Percentiles rank a stretch among this genome's conserved stretches.
These are phyloP conservation scores for Eustalomyia histrio DNA, from an alignment of 2,888 invertebrate species.

Conservation along the genomic window DNA sequence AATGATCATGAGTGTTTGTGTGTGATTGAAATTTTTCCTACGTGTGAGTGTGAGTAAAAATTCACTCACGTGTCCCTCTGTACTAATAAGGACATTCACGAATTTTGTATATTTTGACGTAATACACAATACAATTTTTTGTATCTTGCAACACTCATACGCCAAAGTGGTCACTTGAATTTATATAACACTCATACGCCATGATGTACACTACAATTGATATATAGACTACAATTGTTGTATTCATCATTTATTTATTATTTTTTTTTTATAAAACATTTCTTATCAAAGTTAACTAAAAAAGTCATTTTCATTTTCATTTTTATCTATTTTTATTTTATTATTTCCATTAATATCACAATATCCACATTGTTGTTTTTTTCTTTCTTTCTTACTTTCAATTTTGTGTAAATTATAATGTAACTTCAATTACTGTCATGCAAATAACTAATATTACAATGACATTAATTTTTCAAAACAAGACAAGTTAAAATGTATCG, in stretches of 20 bases:
- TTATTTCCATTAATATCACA: conserved; percentile 10
- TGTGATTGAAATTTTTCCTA: too few species aligned
- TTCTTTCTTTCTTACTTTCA: background rate
- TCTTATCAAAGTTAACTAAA: background rate
- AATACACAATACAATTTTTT: too few species aligned
- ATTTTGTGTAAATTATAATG: conserved; percentile 29
- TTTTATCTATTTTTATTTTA: background rate
- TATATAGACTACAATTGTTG: too few species aligned
- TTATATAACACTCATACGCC: conserved; percentile 6
- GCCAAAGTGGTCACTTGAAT: too few species aligned
- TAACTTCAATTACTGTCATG: conserved; percentile 47
- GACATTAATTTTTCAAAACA: conserved; percentile 35
- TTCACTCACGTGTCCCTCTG: too few species aligned
- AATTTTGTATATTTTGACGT: too few species aligned
- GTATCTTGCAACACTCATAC: too few species aligned
- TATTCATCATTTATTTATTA: background rate
- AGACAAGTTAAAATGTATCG: conserved; percentile 29
- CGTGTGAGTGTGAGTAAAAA: too few species aligned
- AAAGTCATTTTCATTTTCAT: background rate
- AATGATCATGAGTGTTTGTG: too few species aligned
- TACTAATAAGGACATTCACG: too few species aligned
- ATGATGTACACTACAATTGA: background rate
- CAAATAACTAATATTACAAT: conserved; percentile 49
- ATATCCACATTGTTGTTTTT: background rate
- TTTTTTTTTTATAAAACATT: background rate